Conservation (phyloP, 2,113 vertebrate genomes). For the Nerophis lumbriciformis region DNA sequence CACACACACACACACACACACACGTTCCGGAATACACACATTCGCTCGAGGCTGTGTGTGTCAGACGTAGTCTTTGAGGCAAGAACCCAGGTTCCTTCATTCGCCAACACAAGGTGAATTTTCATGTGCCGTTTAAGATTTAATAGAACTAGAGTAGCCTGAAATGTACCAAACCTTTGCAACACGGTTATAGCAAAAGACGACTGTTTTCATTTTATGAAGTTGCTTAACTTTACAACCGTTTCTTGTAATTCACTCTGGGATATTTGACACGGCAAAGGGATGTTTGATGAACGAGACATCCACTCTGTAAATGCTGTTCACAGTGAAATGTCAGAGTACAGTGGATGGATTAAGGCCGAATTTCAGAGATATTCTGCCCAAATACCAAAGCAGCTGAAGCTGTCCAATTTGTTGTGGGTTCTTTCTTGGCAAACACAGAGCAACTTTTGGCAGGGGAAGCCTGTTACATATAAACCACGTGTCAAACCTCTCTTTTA, state of each 20-base stretch:
- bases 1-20: not conserved
- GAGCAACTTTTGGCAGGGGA: slow-evolving; percentile 41
- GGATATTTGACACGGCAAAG: not conserved
- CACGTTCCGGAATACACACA: slow-evolving; percentile 1
- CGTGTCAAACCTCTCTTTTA: slow-evolving; percentile 38
- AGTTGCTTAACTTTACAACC: not conserved
- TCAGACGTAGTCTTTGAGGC: slow-evolving; percentile 16
- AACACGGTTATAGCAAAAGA: not conserved
- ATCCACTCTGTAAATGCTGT: slow-evolving; percentile 30
- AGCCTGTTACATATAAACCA: slow-evolving; percentile 42
- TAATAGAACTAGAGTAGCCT: not conserved
- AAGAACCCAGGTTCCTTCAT: slow-evolving; percentile 15
- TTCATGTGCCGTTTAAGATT: not conserved
- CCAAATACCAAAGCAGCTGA: slow-evolving; percentile 26
- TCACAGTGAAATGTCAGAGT: slow-evolving; percentile 38
- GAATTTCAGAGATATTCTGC: slow-evolving; percentile 27
- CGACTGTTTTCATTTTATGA: not conserved
- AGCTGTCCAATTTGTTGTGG: slow-evolving; percentile 43
- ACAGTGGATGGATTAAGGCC: slow-evolving; percentile 28
- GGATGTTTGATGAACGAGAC: slow-evolving; percentile 25
- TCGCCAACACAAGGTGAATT: slow-evolving; percentile 9
- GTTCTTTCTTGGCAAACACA: slow-evolving; percentile 44
- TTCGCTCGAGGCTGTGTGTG: slow-evolving; percentile 7
- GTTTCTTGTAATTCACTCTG: not conserved
- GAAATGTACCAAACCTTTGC: not conserved